Percentiles rank a stretch among this genome's conserved stretches.
phyloP scores from a whole-genome alignment of 2,888 invertebrate species.

The Shargacucullia verbasci region DNA sequence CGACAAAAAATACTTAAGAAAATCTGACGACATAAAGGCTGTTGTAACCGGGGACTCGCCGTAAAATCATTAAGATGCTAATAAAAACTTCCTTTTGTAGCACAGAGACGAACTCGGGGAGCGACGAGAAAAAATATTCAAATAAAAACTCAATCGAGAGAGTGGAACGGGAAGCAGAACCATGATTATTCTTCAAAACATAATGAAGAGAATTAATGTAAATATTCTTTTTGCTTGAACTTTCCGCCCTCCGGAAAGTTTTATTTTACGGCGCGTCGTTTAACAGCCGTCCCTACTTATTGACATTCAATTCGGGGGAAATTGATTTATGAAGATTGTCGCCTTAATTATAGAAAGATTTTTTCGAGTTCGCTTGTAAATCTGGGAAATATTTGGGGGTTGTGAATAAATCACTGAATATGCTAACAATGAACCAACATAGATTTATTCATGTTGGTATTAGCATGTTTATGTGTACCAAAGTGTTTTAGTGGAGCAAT shows the following conservation, averaged over 20 bases:
- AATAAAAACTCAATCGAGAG: slow-evolving; percentile 89
- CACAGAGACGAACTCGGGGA: slow-evolving; percentile 84
- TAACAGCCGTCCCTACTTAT: slow-evolving; percentile 88
- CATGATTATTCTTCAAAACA: slow-evolving; percentile 90
- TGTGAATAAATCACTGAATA: slow-evolving; percentile 35
- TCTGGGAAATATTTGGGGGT: slow-evolving; percentile 45
- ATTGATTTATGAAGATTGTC: slow-evolving; percentile 89
- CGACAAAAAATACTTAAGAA: slow-evolving; percentile 89
- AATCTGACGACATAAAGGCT: slow-evolving; percentile 90
- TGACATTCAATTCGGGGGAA: slow-evolving; percentile 89
- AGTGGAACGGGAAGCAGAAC: slow-evolving; percentile 84
- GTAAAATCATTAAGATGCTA: slow-evolving; percentile 90
- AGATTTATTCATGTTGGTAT: slow-evolving; percentile 35
- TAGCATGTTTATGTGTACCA: slow-evolving; percentile 49
- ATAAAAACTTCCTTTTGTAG: slow-evolving; percentile 90
- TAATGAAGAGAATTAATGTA: slow-evolving; percentile 90
- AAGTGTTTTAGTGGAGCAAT: slow-evolving; percentile 67
- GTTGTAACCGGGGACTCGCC: slow-evolving; percentile 89
- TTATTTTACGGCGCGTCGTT: slow-evolving; percentile 88
- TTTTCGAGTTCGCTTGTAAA: slow-evolving; percentile 65
- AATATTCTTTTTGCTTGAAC: slow-evolving; percentile 88
- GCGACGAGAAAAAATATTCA: slow-evolving; percentile 86
- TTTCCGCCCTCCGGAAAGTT: slow-evolving; percentile 88
- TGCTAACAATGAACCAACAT: slow-evolving; percentile 17
- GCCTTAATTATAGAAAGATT: slow-evolving; percentile 86